Evolutionary conservation across 2,888 invertebrate genomes (phyloP), one percentile per base, ranked within the genome.

Genomic region (Neoascia interrupta): DNA sequence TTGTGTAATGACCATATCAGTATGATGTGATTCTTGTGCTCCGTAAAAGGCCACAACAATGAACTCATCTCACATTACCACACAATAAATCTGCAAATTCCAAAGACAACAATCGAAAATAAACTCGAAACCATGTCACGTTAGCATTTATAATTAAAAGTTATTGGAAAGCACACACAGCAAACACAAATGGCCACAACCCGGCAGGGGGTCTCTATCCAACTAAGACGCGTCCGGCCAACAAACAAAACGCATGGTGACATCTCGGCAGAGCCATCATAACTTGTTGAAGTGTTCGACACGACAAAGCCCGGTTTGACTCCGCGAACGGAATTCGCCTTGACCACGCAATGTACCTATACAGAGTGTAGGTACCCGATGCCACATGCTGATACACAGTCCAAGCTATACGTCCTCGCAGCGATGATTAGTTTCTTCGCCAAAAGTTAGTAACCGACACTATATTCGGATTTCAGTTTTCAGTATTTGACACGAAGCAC

Each of bases 121-220:
- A n/a, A n/a, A n/a, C n/a, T n/a, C n/a, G n/a, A n/a, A n/a, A n/a
- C n/a, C n/a, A n/a, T n/a, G n/a, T n/a, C n/a, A n/a, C n/a, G n/a
- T n/a, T n/a, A n/a, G n/a, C n/a, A n/a, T n/a, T n/a, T n/a, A n/a
- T 70, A 70, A 76, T 76, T 76, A 58, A 76, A 76, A 76, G 16
- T 70, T 76, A 76, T 76, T 70, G 51, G 23, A 28, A 63, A 56
- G 37, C 43, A 37, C 8, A 49, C 1, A 3, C 21, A 23, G 13
- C 34, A 26, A 41, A 26, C 28, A 39, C 41, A 34, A 54, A 53
- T 49, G 37, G 13, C 15, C 31, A 45, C 10, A n/a, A 10, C 70
- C 10, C n/a, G 15, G 58, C 58, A 28, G 70, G 75, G 37, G 21
- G 75, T 39, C 45, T 34, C 11, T 8, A 58, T 23, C 11, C 37